Base-by-base conservation (phyloP, 2,888 invertebrate species). In the Philaethria dido region DNA sequence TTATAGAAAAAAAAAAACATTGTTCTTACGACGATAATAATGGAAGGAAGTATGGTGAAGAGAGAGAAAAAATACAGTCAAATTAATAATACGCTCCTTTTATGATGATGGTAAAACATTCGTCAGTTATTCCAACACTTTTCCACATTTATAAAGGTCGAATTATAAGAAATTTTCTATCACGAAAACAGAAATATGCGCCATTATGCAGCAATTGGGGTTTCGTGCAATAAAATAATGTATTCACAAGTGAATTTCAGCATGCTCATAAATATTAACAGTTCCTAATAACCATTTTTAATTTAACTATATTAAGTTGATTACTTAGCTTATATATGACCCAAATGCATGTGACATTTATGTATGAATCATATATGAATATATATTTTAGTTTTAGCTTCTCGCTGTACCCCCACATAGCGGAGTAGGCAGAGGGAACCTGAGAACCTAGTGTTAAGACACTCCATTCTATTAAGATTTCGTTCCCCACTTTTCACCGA, bases 151-250 rank as follows among this genome's bases (percentile, higher is more conserved):
- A 52, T 11, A 52, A 33, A 52, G 52, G 52, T 52, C 16, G 2
- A 52, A 52, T 57, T 57, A 20, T 14, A 39, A 39, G 39, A 45
- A 60, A 29, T 6, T 16, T n/a, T 59, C 22, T 20, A 16, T 6
- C 29, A 60, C 42, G 16, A 14, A 45, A 29, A 60, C 11, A 52
- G 29, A 52, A 52, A 52, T 52, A 52, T 52, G 33, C 52, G 29
- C 52, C 52, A 52, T 52, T 52, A 52, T 52, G 52, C 52, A 52
- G 52, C 52, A 52, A 16, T 52, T 52, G 29, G 29, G 29, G 52
- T 16, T 52, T 52, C 52, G 52, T 52, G 52, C 52, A 33, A 33
- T 52, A 29, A 52, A 52, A 33, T 33, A 52, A 29, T 52, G 52
- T 52, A 33, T 33, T 52, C 4, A 13, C 52, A 52, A 52, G 52